Percentiles rank a stretch among this genome's conserved stretches.
Conservation (phyloP, 2,113 vertebrate species). For the Pica pica region DNA sequence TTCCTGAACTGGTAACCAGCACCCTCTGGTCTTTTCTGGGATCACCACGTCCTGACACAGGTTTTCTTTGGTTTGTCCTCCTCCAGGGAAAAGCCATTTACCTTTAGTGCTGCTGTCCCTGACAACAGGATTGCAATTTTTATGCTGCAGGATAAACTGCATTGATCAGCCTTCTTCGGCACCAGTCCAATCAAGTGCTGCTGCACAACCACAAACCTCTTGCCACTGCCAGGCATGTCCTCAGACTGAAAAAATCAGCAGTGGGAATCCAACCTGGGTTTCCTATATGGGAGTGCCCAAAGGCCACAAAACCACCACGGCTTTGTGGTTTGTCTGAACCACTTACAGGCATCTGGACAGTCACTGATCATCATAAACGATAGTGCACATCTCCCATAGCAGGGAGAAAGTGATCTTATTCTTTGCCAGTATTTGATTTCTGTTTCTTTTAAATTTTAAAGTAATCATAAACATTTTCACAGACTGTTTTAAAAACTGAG, state of each 20-base stretch:
- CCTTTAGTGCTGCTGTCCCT: neutral
- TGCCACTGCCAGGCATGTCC: neutral
- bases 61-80: neutral
- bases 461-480: neutral
- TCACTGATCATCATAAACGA: neutral
- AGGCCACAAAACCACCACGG: neutral
- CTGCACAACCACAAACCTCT: neutral
- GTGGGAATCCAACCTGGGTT: neutral
- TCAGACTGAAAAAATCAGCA: neutral
- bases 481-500: neutral
- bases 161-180: neutral
- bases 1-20: neutral
- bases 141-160: neutral
- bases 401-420: neutral
- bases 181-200: neutral
- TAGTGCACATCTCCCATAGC: accelerated
- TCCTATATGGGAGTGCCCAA: neutral
- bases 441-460: neutral
- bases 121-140: neutral
- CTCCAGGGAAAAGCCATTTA: neutral
- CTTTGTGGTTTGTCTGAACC: neutral
- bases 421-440: neutral
- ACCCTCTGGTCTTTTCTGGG: constrained; percentile 1
- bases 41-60: neutral
- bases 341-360: neutral